Evolutionary conservation across 2,113 vertebrate genomes (phyloP).

Genomic region (Nycticorax nycticorax): DNA sequence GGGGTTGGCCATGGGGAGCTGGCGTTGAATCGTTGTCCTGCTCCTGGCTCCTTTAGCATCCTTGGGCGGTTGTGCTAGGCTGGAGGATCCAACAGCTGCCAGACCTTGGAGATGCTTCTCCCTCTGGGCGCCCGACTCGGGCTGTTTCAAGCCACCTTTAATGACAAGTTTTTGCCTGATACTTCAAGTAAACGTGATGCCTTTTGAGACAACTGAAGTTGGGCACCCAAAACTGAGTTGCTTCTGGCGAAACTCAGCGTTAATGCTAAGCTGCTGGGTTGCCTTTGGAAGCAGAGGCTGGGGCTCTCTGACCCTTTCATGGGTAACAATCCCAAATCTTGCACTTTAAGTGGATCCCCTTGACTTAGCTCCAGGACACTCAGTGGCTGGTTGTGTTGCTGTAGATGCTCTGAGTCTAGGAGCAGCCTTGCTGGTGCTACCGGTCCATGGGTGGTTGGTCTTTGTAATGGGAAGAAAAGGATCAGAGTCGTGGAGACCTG

Average conservation of each 20-base stretch:
- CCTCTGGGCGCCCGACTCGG: accelerated
- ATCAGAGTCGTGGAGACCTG: neutral
- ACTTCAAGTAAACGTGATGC: neutral
- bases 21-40: accelerated
- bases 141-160: neutral
- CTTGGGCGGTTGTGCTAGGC: neutral
- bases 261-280: neutral
- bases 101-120: neutral
- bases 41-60: neutral
- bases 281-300: neutral
- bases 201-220: neutral
- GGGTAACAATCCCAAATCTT: neutral
- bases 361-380: neutral
- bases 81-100: neutral
- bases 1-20: neutral
- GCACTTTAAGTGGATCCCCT: neutral
- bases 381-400: neutral
- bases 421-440: neutral
- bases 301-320: neutral
- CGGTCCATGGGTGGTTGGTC: neutral
- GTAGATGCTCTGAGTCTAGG: neutral
- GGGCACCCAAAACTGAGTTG: neutral
- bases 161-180: accelerated
- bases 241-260: neutral
- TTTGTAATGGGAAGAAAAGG: neutral